Evolutionary conservation across 2,113 vertebrate genomes (phyloP).

Genomic region (Meles meles): DNA sequence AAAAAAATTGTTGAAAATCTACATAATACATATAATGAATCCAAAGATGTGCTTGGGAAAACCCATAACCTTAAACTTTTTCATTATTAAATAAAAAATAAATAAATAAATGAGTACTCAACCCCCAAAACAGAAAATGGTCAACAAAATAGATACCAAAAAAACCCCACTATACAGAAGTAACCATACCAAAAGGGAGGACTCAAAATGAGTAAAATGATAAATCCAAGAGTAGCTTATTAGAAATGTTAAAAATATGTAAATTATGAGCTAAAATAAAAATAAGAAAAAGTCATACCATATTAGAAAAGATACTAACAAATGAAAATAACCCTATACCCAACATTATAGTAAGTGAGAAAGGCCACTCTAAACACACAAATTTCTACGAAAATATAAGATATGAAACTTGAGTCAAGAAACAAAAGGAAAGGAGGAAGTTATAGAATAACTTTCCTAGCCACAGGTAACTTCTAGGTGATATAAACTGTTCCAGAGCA

Average conservation of each 20-base stretch:
- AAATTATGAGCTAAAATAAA: not conserved
- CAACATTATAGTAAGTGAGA: not conserved
- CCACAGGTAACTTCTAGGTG: not conserved
- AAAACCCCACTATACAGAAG: not conserved
- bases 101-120: not conserved
- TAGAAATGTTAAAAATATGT: not conserved
- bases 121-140: not conserved
- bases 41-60: not conserved
- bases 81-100: not conserved
- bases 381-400: not conserved
- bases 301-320: not conserved
- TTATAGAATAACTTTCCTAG: not conserved
- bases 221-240: not conserved
- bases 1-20: not conserved
- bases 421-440: not conserved
- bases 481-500: not conserved
- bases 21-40: not conserved
- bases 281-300: not conserved
- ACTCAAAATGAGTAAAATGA: not conserved
- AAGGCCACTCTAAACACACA: not conserved
- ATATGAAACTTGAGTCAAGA: not conserved
- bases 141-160: not conserved
- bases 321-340: not conserved
- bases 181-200: not conserved
- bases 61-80: not conserved